Percentiles rank a stretch among this genome's conserved stretches.
Evolutionary conservation across 1,140 invertebrate species (phyloP).

Genomic region (Muscidifurax raptorellus): DNA sequence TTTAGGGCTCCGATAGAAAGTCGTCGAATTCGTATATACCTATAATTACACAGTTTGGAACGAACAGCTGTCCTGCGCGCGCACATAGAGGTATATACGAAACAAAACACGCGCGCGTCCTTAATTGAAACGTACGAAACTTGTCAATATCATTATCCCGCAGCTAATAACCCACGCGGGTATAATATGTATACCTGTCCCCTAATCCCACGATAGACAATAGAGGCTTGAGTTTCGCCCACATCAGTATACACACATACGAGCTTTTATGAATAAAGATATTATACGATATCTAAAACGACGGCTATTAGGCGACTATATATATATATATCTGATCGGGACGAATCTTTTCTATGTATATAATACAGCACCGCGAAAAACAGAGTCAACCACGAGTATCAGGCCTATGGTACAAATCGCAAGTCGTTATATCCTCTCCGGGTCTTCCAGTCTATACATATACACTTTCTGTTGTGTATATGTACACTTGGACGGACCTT

Average conservation of each 20-base stretch:
- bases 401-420: background rate
- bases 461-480: background rate
- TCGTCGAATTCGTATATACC: background rate
- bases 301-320: background rate
- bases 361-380: background rate
- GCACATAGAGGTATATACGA: background rate
- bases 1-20: background rate
- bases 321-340: background rate
- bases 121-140: background rate
- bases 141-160: background rate
- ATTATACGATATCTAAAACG: background rate
- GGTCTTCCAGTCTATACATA: background rate
- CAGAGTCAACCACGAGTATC: background rate
- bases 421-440: slow-evolving; percentile 6
- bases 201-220: background rate
- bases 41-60: background rate
- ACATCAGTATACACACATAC: background rate
- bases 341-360: background rate
- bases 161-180: background rate
- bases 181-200: background rate
- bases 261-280: slow-evolving; percentile 37
- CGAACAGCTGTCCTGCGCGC: background rate
- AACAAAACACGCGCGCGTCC: background rate
- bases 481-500: background rate
- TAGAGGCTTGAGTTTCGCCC: background rate